Percentiles rank a stretch among this genome's conserved stretches.
phyloP scores from a whole-genome alignment of 2,888 invertebrate species.

The Athalia rosae region DNA sequence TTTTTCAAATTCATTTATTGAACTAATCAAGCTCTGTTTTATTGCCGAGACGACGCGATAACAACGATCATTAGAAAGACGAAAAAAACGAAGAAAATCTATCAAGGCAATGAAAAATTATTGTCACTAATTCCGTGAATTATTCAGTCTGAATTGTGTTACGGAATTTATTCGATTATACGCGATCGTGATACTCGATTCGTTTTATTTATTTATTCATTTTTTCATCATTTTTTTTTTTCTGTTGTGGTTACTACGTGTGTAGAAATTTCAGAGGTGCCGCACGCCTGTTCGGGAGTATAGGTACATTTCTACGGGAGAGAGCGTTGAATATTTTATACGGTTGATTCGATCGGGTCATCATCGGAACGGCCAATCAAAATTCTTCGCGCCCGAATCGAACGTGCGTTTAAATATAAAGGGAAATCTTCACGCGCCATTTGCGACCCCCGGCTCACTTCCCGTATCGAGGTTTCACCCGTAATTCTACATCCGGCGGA shows the following conservation, averaged over 20 bases:
- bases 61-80: too few relatives aligned
- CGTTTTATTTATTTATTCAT: too few relatives aligned
- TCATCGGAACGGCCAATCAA: slow-evolving; percentile 29
- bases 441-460: slow-evolving; percentile 38
- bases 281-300: too few relatives aligned
- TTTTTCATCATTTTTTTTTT: too few relatives aligned
- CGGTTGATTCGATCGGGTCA: slow-evolving; percentile 20
- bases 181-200: too few relatives aligned
- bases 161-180: too few relatives aligned
- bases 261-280: too few relatives aligned
- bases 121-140: too few relatives aligned
- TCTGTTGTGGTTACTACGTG: too few relatives aligned
- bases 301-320: background rate
- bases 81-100: too few relatives aligned
- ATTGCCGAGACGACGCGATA: background rate
- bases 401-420: slow-evolving; percentile 34
- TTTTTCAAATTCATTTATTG: background rate
- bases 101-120: too few relatives aligned
- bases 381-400: slow-evolving; percentile 15
- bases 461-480: slow-evolving; percentile 33
- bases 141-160: too few relatives aligned
- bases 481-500: slow-evolving; percentile 21
- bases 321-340: slow-evolving; percentile 22
- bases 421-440: slow-evolving; percentile 38
- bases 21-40: background rate